Evolutionary conservation across 2,797 vertebrate species (phyloP).

Genomic region (Pseudocheirus occidentalis): DNA sequence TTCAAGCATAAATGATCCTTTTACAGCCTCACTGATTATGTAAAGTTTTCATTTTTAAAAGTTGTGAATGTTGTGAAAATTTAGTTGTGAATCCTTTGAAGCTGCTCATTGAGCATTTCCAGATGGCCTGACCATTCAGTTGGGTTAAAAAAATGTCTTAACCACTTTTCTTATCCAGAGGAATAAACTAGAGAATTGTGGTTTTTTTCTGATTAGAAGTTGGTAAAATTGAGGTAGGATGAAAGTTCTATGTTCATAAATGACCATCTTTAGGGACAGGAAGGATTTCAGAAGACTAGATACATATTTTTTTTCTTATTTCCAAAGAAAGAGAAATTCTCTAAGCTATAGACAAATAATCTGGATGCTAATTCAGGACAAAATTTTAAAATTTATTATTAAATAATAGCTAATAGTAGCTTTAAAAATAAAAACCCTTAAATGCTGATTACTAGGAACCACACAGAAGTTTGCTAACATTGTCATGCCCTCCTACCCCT

Average conservation of each 20-base stretch:
- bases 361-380: neutral
- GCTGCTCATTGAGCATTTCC: conserved; percentile 58
- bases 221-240: neutral
- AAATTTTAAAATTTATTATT: neutral
- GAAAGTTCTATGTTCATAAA: neutral
- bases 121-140: conserved; percentile 49
- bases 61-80: neutral
- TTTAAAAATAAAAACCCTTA: neutral
- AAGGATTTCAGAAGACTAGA: neutral
- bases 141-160: conserved; percentile 1
- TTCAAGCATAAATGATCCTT: conserved; percentile 41
- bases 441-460: neutral
- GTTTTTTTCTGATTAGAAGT: neutral
- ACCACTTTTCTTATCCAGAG: neutral
- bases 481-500: neutral
- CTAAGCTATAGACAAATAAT: neutral
- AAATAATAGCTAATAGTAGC: neutral
- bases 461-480: neutral
- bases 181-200: neutral
- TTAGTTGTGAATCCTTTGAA: conserved; percentile 37
- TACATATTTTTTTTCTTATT: neutral
- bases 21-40: conserved; percentile 10
- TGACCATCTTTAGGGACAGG: neutral
- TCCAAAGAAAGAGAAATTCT: neutral
- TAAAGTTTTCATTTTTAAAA: conserved; percentile 63